Evolutionary conservation across 2,113 vertebrate species (phyloP).

Genomic region (Sitta europaea): DNA sequence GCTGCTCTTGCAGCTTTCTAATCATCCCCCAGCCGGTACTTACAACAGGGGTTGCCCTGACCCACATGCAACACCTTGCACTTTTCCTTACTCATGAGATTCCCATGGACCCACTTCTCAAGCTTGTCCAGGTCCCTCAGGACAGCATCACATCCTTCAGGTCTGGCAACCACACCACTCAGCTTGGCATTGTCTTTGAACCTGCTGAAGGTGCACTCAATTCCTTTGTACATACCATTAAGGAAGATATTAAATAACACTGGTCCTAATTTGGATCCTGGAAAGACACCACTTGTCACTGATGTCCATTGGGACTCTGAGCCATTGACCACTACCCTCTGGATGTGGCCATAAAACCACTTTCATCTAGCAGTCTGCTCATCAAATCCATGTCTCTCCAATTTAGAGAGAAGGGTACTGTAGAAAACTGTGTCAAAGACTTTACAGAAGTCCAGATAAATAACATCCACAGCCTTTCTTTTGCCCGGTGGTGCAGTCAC

Average conservation of each 20-base stretch:
- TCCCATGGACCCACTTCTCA: background rate
- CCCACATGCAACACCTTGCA: background rate
- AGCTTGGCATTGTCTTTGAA: background rate
- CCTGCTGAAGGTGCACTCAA: background rate
- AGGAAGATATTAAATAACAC: background rate
- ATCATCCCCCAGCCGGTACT: background rate
- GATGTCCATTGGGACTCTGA: background rate
- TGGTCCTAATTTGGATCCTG: background rate
- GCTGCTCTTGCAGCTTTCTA: background rate
- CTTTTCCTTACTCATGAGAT: background rate
- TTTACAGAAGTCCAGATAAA: background rate
- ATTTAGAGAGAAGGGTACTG: background rate
- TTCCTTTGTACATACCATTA: background rate
- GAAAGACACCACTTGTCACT: background rate
- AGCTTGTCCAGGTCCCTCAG: background rate
- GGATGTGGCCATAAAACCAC: background rate
- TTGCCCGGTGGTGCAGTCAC: background rate
- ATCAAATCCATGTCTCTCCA: background rate
- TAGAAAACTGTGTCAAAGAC: fast-evolving
- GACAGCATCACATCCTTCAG: background rate
- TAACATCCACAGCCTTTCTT: background rate
- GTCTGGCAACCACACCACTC: background rate
- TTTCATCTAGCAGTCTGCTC: background rate
- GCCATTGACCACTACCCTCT: background rate
- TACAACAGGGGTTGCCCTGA: background rate